Base-by-base conservation (phyloP, 2,888 invertebrate genomes). In the Synanthedon vespiformis region DNA sequence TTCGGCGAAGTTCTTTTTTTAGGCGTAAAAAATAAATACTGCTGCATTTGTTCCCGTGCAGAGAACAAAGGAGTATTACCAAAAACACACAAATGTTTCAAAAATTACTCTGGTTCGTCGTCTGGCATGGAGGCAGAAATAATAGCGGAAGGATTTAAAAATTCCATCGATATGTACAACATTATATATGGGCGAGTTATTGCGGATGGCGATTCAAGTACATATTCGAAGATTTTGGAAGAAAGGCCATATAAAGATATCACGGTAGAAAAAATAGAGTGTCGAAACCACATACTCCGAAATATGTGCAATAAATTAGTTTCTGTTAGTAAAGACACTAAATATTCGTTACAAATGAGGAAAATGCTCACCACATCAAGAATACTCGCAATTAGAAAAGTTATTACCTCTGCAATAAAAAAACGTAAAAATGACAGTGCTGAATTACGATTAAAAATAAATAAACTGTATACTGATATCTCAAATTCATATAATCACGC, bases 231-330 rank as follows among this genome's bases (percentile, higher is more conserved):
- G 44, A 44, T 10, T 13, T 44, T 44, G 13, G 44, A 44, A 44
- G 44, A 44, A 44, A 44, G n/a, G 8, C 44, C 44, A 6, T 44
- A 44, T 44, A 44, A 44, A 44, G 44, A n/a, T n/a, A 44, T 44
- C 13, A 13, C 44, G 8, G 40, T 27, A 6, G 49, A 44, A 52
- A 27, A 52, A 52, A 52, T n/a, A 52, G 49, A 22, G 52, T 52
- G 52, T 49, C 40, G 41, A 22, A 52, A 52, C 52, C 49, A 49
- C 22, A 22, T 52, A 3, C 40, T 52, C 16, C 40, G 52, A 12
- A 52, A 52, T 49, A 41, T 49, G 40, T 52, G 52, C 40, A 49
- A 14, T 40, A 52, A 52, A 40, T 40, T 52, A 49, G 34, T 49
- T 22, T 18, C 40, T n/a, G 14, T 52, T 40, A 44, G 44, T 44